Percentiles rank a stretch among this genome's conserved stretches.
phyloP scores from a whole-genome alignment of 2,797 vertebrate genomes.

The Trematomus bernacchii region DNA sequence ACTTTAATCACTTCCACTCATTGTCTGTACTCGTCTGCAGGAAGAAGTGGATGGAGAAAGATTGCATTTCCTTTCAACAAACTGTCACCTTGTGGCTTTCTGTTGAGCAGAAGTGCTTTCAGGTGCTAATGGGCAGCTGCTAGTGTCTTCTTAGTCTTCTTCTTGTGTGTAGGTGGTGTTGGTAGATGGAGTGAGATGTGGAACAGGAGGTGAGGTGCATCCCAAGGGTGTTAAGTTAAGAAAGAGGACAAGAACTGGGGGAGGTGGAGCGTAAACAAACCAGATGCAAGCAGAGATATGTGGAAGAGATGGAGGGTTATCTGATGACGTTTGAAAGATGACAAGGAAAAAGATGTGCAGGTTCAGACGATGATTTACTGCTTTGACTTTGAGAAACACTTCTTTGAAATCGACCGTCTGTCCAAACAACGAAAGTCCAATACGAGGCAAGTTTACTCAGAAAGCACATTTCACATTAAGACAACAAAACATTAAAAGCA shows the following conservation, averaged over 20 bases:
- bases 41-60: conserved; percentile 70
- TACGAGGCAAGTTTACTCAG: no score
- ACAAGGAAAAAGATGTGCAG: conserved; percentile 5
- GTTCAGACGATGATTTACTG: background rate
- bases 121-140: conserved; percentile 51
- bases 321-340: conserved; percentile 49
- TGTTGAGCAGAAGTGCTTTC: conserved; percentile 47
- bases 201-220: conserved; percentile 65
- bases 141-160: conserved; percentile 12
- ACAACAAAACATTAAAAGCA: no score
- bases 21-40: conserved; percentile 58
- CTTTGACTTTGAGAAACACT: conserved; percentile 28
- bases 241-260: conserved; percentile 38
- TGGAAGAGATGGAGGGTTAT: conserved; percentile 33
- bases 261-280: conserved; percentile 53
- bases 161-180: conserved; percentile 22
- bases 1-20: conserved; percentile 68
- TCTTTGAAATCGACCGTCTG: no score
- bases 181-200: conserved; percentile 52
- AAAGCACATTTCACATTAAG: no score
- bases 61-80: conserved; percentile 67
- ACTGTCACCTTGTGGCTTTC: conserved; percentile 69
- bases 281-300: conserved; percentile 51
- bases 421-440: no score
- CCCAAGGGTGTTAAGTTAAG: conserved; percentile 62